A percentile compares a stretch with the other conserved stretches of the same genome.
phyloP scores from a whole-genome alignment of 1,140 invertebrate genomes.

The Drosophila fuyamai region DNA sequence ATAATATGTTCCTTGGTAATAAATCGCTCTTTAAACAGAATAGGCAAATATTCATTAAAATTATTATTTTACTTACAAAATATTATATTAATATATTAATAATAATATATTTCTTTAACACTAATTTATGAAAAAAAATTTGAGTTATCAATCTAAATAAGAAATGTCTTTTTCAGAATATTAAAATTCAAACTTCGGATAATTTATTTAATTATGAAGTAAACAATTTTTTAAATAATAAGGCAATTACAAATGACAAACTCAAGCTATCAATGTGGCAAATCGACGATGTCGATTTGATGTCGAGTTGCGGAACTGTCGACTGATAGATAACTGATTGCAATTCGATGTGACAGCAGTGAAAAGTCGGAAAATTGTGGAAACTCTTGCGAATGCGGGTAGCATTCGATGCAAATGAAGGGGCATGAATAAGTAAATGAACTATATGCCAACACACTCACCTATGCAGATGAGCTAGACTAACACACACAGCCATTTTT shows the following conservation, averaged over 20 bases:
- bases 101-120: no score
- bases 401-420: slow-evolving; percentile 54
- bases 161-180: no score
- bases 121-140: no score
- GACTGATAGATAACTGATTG: slow-evolving; percentile 20
- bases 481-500: slow-evolving; percentile 14
- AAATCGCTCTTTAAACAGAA: no score
- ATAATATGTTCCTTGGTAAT: no score
- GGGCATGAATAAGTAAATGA: slow-evolving; percentile 54
- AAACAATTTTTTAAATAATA: no score
- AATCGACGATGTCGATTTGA: slow-evolving; percentile 31
- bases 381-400: slow-evolving; percentile 14
- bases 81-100: no score
- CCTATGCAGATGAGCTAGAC: slow-evolving; percentile 22
- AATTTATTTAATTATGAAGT: no score
- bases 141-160: no score
- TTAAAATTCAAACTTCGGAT: no score
- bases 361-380: slow-evolving; percentile 4
- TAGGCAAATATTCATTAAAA: no score
- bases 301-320: slow-evolving; percentile 21
- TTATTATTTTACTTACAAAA: no score
- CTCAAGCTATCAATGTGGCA: background rate
- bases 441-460: slow-evolving; percentile 23
- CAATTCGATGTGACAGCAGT: slow-evolving; percentile 18
- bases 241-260: background rate